Evolutionary conservation across 1,140 invertebrate species (phyloP).

Genomic region (Zaprionus gabonicus): DNA sequence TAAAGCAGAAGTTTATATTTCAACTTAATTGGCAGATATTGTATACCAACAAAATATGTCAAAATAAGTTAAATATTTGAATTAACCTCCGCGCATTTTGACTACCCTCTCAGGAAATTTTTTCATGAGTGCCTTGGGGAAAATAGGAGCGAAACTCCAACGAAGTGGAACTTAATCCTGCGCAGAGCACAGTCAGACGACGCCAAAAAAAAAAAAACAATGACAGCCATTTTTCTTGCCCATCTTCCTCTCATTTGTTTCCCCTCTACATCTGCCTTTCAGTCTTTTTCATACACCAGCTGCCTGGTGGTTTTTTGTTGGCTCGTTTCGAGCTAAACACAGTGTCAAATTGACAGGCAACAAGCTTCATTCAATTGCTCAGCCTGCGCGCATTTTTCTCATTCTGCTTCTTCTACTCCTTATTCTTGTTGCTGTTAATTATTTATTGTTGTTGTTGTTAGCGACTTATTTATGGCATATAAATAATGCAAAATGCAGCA

Average conservation of each 20-base stretch:
- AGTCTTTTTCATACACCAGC: neutral
- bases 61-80: no score
- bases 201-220: conserved; percentile 59
- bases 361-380: conserved; percentile 73
- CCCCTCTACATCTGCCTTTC: conserved; percentile 17
- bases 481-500: conserved; percentile 27
- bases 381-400: conserved; percentile 11
- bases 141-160: neutral
- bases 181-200: conserved; percentile 60
- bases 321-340: conserved; percentile 53
- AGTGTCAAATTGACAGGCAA: conserved; percentile 73
- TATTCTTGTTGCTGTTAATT: conserved; percentile 36
- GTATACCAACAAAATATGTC: no score
- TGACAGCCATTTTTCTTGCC: conserved; percentile 45
- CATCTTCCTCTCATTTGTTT: conserved; percentile 1
- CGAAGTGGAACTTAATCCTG: conserved; percentile 1
- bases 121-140: neutral
- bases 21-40: no score
- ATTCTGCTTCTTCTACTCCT: conserved; percentile 5
- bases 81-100: neutral
- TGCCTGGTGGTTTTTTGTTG: conserved; percentile 13
- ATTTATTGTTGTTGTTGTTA: conserved; percentile 54
- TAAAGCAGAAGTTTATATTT: no score
- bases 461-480: conserved; percentile 40
- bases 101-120: neutral